Base-by-base conservation (phyloP, 2,797 vertebrate genomes). In the Limosa lapponica region DNA sequence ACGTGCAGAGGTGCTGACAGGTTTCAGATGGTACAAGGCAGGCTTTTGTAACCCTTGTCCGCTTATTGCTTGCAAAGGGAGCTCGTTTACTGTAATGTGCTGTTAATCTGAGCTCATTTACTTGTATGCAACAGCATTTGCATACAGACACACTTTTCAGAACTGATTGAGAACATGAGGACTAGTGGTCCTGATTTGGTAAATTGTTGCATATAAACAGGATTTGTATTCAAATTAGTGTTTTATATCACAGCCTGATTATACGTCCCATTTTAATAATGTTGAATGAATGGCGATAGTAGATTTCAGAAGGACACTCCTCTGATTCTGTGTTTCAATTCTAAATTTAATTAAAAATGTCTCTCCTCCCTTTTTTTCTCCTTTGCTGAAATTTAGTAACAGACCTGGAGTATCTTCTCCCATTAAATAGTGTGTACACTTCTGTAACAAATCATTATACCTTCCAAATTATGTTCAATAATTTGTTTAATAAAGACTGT, bases 41-140 rank as follows among this genome's bases (percentile, higher is more conserved):
- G 87, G 48, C 70, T 96, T 95, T 89, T 95, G 43, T 94, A 95
- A 84, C 73, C 5, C 7, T 46, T 64, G 27, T 83, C 64, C 32
- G 8, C 57, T 93, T 67, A 84, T 62, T 93, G 59, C 86, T 94
- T 90, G 77, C 78, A 55, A 70, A 82, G 91, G 64, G 65, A 95
- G n/a, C 48, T 88, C 4, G 1, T 95, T 91, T 64, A 69, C 58
- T 66, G 32, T 81, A 83, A 93, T 80, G 54, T 87, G 73, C 77
- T 84, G 69, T 92, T 96, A 92, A 92, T 91, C 82, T 94, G 48
- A 92, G 62, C 89, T 94, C 90, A 87, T 94, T 97, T 96, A 89
- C 78, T 93, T 91, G 28, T 71, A 57, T 58, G 72, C 73, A 93
- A 51, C 32, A 6, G 0, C 46, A 75, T 95, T 97, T 95, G 81